Evolutionary conservation across 2,888 invertebrate genomes (phyloP), one percentile per base, ranked within the genome.

Genomic region (Steromphala cineraria): DNA sequence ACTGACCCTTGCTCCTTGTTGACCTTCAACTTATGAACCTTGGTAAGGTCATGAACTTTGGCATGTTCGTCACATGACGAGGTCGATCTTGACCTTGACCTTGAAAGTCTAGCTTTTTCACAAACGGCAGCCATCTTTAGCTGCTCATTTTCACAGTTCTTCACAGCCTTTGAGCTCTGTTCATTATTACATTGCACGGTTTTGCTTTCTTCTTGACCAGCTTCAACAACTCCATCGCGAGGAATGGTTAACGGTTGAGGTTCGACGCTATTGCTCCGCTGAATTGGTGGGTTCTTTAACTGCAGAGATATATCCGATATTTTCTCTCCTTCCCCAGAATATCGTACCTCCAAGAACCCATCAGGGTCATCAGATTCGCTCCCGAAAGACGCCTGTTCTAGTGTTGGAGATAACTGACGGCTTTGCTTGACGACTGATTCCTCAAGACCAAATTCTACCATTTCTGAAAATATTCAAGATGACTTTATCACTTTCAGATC

Each of bases 391-490:
- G 88, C 84, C 3, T 86, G 53, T 13, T 83, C 87, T 79, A 91
- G 79, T 21, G 90, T 90, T 0, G 92, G 90, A 2, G 92, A 92
- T 0, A 92, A 80, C 46, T 87, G 84, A 40, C 85, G 19, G 31
- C 28, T 28, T 31, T 53, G 53, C 21, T 76, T 28, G 21, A 76
- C 55, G 24, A 98, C 97, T 76, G 97, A 96, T 91, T 96, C 96
- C 84, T 95, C 94, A 62, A 98, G 95, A 1, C 98, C 98, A 90
- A 95, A 95, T 92, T 98, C 97, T 86, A 98, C 95, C 94, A 98
- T 96, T 71, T 96, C 94, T 94, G 84, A 10, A 83, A 86, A 7
- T 62, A 53, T 8, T 8, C 10, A 46, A 36, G 7, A 36, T 4
- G 36, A 36, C 7, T 36, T 36, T 10, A 46, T 46, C 46, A 46